These are phyloP conservation scores for Henricia sp. DNA, from an alignment of 53 echinoderm and acorn worm species.

Conservation along the genomic window DNA sequence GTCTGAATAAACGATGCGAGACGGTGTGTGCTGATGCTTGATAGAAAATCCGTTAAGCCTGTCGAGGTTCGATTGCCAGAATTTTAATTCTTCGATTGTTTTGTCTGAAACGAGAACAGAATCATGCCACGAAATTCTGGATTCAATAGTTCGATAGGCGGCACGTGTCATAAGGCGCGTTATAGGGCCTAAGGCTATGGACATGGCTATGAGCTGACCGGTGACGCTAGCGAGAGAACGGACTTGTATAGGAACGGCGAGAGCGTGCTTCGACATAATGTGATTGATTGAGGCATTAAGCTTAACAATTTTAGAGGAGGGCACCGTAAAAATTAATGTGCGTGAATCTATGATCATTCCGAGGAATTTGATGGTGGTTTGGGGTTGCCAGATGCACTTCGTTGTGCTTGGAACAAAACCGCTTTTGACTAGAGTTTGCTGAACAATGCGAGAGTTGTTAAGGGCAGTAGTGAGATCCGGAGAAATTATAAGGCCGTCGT, in stretches of 20 bases:
- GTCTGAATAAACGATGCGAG: constrained; percentile 9
- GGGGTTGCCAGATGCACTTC: constrained; percentile 33
- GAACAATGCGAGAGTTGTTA: not conserved
- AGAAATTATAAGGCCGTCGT: constrained; percentile 50
- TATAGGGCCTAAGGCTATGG: constrained; percentile 34
- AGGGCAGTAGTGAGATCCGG: constrained; percentile 5
- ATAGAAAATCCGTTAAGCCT: constrained; percentile 18
- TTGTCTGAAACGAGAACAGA: constrained; percentile 2
- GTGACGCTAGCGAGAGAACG: constrained; percentile 33
- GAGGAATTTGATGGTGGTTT: constrained; percentile 10
- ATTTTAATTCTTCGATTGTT: constrained; percentile 8
- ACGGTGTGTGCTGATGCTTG: constrained; percentile 11
- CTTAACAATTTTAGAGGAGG: constrained; percentile 21
- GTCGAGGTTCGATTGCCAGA: constrained; percentile 29
- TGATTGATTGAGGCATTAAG: not conserved
- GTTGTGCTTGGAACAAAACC: constrained; percentile 52
- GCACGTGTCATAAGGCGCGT: constrained; percentile 46
- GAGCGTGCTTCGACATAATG: not conserved
- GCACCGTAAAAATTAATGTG: constrained; percentile 18
- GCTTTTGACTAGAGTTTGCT: constrained; percentile 24
- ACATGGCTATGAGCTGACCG: constrained; percentile 43
- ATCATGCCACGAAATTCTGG: constrained; percentile 38
- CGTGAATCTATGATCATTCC: constrained; percentile 43
- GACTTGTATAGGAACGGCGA: not conserved
- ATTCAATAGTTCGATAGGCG: constrained; percentile 44